phyloP scores from a whole-genome alignment of 2,888 invertebrate species.

The Erebia ligea region DNA sequence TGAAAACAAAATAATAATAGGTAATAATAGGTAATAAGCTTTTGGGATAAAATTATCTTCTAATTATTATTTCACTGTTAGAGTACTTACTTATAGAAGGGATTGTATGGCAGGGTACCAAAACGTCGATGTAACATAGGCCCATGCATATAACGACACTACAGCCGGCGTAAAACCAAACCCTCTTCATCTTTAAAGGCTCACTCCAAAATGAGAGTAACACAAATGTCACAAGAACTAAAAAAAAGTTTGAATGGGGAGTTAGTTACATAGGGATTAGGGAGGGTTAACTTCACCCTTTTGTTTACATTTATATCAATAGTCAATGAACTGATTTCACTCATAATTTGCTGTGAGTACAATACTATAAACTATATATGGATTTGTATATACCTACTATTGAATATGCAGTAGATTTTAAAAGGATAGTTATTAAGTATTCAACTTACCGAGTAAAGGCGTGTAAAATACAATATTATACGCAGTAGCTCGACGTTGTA shows the following conservation, averaged over 20 bases:
- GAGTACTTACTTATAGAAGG: constrained; percentile 67
- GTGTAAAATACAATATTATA: constrained; percentile 72
- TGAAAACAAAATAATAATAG: constrained; percentile 48
- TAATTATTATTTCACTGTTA: neutral
- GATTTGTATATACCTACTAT: too few species aligned
- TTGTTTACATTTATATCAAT: neutral
- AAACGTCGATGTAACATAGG: constrained; percentile 63
- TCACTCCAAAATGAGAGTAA: constrained; percentile 73
- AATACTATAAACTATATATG: too few species aligned
- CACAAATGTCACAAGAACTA: constrained; percentile 65
- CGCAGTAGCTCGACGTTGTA: constrained; percentile 58
- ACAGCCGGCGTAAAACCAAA: constrained; percentile 66
- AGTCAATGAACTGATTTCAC: too few species aligned
- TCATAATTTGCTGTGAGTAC: too few species aligned
- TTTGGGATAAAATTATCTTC: neutral
- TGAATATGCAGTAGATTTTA: too few species aligned
- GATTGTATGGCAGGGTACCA: constrained; percentile 64
- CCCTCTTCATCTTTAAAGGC: constrained; percentile 57
- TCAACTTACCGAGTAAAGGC: constrained; percentile 66
- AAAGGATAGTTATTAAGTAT: too few species aligned
- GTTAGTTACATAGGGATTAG: neutral
- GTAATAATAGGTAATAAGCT: too few species aligned
- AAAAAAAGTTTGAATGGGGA: constrained; percentile 42
- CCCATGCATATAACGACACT: constrained; percentile 61
- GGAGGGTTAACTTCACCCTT: too few species aligned